A percentile compares a stretch with the other conserved stretches of the same genome.
These are phyloP conservation scores for Frieseomelitta varia DNA, from an alignment of 1,140 invertebrate genomes.

Conservation along the genomic window DNA sequence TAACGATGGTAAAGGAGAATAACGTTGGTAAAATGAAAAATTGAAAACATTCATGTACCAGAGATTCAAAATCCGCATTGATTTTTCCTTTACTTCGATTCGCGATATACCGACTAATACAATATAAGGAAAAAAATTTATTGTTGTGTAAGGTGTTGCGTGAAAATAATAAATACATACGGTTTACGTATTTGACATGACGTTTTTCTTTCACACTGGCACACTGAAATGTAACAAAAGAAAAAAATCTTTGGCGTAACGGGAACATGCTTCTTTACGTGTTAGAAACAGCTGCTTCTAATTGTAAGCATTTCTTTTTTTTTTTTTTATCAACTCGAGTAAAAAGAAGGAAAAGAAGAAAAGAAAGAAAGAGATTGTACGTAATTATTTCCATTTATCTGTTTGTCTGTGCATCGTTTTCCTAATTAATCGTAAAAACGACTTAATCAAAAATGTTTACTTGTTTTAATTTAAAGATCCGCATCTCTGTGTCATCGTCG, in stretches of 20 bases:
- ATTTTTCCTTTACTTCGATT: constrained; percentile 30
- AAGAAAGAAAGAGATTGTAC: no score
- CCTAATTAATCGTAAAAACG: background rate
- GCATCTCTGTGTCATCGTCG: background rate
- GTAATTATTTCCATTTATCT: background rate
- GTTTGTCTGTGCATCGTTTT: background rate
- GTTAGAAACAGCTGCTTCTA: background rate
- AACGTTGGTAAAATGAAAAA: background rate
- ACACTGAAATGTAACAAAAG: background rate
- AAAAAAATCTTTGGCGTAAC: background rate
- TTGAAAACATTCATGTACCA: background rate
- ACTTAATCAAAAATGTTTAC: no score
- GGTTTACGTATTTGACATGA: constrained; percentile 34
- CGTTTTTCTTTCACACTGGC: constrained; percentile 21
- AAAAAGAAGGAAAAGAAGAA: background rate
- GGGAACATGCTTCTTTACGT: no score
- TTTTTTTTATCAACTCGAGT: no score
- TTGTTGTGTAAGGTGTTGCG: constrained; percentile 62
- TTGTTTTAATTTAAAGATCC: background rate
- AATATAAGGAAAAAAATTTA: constrained; percentile 31
- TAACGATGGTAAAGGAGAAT: background rate
- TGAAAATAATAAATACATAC: constrained; percentile 56
- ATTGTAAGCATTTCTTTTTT: no score
- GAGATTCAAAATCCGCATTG: background rate
- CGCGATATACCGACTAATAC: constrained; percentile 35